Evolutionary conservation across 2,888 invertebrate species (phyloP).

Genomic region (Thyatira batis): DNA sequence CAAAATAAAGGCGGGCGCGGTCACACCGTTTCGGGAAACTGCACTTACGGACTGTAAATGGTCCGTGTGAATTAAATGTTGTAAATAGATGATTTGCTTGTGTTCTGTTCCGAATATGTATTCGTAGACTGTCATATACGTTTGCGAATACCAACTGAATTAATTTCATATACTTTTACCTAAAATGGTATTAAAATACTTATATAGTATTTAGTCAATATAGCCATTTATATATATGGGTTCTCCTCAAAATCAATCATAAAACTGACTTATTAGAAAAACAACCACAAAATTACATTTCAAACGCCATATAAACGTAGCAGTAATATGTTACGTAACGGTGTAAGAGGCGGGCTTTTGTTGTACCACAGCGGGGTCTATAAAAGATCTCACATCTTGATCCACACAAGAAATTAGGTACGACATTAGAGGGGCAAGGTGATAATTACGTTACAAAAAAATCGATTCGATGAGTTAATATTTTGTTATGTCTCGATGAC

Average conservation of each 20-base stretch:
- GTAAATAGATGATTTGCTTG: too few relatives aligned
- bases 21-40: conserved; percentile 64
- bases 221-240: too few relatives aligned
- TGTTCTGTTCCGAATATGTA: too few relatives aligned
- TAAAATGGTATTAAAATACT: too few relatives aligned
- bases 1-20: conserved; percentile 69
- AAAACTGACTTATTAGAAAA: background rate
- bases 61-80: too few relatives aligned
- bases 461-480: conserved; percentile 73
- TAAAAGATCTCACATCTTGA: conserved; percentile 67
- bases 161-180: too few relatives aligned
- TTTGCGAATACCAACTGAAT: too few relatives aligned
- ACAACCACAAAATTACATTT: background rate
- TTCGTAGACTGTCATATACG: too few relatives aligned
- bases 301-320: background rate
- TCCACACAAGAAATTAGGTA: conserved; percentile 79
- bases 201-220: too few relatives aligned
- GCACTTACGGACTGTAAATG: too few relatives aligned
- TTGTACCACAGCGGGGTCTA: conserved; percentile 57
- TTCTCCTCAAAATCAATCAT: background rate
- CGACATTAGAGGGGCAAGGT: conserved; percentile 76
- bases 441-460: conserved; percentile 79
- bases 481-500: conserved; percentile 65
- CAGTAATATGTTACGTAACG: conserved; percentile 26
- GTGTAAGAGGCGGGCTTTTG: conserved; percentile 50